Conservation (phyloP, 2,113 vertebrate genomes). For the Sphyrna mokarran region DNA sequence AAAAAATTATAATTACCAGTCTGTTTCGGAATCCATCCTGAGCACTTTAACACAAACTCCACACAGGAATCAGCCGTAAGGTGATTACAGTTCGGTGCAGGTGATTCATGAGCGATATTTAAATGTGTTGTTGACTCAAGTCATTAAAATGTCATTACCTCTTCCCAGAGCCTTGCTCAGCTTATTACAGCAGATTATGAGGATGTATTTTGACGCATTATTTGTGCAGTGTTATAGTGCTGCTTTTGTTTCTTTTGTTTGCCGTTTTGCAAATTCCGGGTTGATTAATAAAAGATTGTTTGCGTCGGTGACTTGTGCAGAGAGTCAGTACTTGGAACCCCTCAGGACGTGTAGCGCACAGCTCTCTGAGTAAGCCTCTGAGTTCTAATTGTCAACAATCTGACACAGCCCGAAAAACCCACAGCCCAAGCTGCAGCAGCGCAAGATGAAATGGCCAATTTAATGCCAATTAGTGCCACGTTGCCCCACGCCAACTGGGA, state of each 20-base stretch:
- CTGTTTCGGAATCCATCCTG: neutral
- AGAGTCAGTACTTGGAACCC: neutral
- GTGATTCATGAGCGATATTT: neutral
- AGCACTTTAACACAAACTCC: neutral
- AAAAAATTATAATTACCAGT: constrained; percentile 3
- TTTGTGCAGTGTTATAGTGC: neutral
- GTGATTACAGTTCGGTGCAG: neutral
- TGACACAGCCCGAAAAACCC: neutral
- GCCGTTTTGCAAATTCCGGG: neutral
- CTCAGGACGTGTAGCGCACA: neutral
- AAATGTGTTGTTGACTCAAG: neutral
- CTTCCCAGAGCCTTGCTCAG: neutral
- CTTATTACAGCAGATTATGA: neutral
- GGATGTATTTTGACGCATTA: neutral
- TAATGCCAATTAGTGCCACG: neutral
- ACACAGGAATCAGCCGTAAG: neutral
- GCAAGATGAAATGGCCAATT: neutral
- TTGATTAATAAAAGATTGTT: neutral
- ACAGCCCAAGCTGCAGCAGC: neutral
- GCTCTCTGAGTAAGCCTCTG: neutral
- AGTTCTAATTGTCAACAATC: neutral
- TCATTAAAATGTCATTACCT: neutral
- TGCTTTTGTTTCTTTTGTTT: neutral
- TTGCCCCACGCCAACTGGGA: neutral
- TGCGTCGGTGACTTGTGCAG: no score